Evolutionary conservation across 1,140 invertebrate species (phyloP).

Genomic region (Rhyzopertha dominica): DNA sequence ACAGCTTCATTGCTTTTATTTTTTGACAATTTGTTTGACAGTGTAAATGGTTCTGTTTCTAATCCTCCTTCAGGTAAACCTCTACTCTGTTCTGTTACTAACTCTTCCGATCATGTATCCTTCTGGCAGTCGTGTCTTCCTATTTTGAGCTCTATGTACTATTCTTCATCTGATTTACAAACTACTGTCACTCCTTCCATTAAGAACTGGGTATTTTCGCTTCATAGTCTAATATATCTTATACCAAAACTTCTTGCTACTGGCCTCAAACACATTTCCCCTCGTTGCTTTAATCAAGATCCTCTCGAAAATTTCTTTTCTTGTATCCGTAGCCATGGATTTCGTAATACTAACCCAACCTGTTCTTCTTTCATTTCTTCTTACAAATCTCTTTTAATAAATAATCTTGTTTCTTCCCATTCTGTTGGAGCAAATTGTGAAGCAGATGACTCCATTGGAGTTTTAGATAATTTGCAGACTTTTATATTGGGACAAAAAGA

Average conservation of each 20-base stretch:
- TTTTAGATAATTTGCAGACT: conserved; percentile 10
- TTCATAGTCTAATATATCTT: conserved; percentile 9
- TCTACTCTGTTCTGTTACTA: conserved; percentile 9
- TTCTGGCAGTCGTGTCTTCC: conserved; percentile 12
- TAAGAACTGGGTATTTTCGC: too few species aligned
- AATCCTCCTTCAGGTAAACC: conserved; percentile 10
- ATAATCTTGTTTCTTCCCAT: conserved; percentile 14
- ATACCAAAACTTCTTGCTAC: conserved; percentile 2
- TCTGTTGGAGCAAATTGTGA: conserved; percentile 23
- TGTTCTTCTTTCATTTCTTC: conserved; percentile 15
- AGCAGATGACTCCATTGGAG: conserved; percentile 13
- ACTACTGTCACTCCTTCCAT: too few species aligned
- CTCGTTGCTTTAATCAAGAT: conserved; percentile 20
- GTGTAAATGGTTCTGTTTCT: conserved; percentile 10
- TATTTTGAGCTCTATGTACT: conserved; percentile 11
- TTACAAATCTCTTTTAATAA: conserved; percentile 13
- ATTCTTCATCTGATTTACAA: too few species aligned
- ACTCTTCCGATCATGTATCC: conserved; percentile 11
- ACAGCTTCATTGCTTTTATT: conserved; percentile 19
- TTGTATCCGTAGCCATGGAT: conserved; percentile 6
- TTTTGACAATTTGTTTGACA: conserved; percentile 17
- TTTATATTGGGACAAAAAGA: too few species aligned
- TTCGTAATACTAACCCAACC: conserved; percentile 15
- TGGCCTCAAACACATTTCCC: conserved; percentile 11
- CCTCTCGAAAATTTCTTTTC: conserved; percentile 17